Conservation (phyloP, 2,113 vertebrate species). For the Pandion haliaetus region DNA sequence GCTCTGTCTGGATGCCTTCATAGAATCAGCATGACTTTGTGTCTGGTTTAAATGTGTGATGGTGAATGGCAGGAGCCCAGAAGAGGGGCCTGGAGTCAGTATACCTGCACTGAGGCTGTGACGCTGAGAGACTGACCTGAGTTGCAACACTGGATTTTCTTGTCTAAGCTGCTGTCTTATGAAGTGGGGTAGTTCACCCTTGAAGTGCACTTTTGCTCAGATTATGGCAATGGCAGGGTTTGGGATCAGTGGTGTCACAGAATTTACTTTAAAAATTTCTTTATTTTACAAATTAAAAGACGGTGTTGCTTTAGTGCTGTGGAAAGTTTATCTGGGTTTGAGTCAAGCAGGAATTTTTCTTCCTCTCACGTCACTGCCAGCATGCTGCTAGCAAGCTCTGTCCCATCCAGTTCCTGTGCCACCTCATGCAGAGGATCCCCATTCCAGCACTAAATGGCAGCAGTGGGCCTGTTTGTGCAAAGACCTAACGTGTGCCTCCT, state of each 20-base stretch:
- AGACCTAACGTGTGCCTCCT: not conserved
- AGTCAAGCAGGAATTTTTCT: not conserved
- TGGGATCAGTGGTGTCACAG: not conserved
- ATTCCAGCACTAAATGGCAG: not conserved
- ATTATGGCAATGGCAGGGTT: not conserved
- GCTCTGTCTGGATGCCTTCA: conserved; percentile 53
- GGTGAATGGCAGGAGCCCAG: not conserved
- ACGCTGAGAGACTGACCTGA: not conserved
- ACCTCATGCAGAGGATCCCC: not conserved
- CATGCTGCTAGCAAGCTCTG: not conserved
- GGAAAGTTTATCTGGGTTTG: not conserved
- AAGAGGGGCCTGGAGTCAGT: not conserved
- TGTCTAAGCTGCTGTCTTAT: not conserved
- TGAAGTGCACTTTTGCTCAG: not conserved
- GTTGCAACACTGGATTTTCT: not conserved
- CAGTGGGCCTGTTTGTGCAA: not conserved
- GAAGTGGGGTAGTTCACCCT: not conserved
- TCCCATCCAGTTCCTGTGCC: not conserved
- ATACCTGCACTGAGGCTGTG: not conserved
- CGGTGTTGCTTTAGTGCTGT: not conserved
- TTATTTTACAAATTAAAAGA: not conserved
- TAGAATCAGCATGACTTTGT: conserved; percentile 18
- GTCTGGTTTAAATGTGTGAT: conserved; percentile 27
- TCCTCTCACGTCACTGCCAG: not conserved
- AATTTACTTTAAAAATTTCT: not conserved